phyloP scores from a whole-genome alignment of 2,888 invertebrate species.

The Hyppa rectilinea region DNA sequence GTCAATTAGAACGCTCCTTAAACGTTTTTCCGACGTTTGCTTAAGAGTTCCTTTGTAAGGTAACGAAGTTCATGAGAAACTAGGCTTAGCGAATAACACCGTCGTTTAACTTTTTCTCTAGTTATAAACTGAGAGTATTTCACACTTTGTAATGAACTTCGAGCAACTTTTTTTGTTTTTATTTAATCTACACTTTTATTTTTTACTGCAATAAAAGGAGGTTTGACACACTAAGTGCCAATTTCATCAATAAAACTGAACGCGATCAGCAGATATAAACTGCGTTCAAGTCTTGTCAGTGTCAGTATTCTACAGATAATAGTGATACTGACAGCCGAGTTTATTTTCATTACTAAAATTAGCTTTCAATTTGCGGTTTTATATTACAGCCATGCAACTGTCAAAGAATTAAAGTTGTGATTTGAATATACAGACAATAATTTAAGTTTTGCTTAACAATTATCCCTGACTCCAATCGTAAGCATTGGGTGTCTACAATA shows the following conservation, averaged over 20 bases:
- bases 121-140: conserved; percentile 33
- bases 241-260: too few species aligned
- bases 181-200: too few species aligned
- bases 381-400: neutral
- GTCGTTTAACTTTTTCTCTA: conserved; percentile 37
- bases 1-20: conserved; percentile 33
- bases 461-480: neutral
- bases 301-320: too few species aligned
- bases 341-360: too few species aligned
- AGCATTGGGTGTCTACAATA: neutral
- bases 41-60: conserved; percentile 34
- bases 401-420: neutral
- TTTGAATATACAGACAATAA: neutral
- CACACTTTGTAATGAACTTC: conserved; percentile 33
- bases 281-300: too few species aligned
- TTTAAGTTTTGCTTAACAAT: neutral
- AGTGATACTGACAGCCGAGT: too few species aligned
- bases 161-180: neutral
- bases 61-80: conserved; percentile 36
- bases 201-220: neutral
- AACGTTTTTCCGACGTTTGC: conserved; percentile 29
- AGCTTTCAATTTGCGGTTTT: neutral
- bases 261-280: too few species aligned
- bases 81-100: conserved; percentile 31
- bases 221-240: too few species aligned